Conservation (phyloP, 2,797 vertebrate species). For the Chaetophractus vellerosus region DNA sequence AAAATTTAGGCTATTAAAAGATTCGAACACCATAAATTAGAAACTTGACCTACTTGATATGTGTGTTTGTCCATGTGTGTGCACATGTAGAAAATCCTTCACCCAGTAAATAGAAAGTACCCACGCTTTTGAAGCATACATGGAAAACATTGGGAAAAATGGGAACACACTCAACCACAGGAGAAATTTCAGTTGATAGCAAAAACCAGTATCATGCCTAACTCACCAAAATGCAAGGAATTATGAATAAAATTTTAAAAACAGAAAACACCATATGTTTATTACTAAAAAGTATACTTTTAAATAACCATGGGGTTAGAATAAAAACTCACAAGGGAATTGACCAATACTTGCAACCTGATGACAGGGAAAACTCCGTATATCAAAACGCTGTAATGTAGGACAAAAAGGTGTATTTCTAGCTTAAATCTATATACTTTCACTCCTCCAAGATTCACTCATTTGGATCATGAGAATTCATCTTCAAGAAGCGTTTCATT, state of each 20-base stretch:
- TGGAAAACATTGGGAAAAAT: neutral
- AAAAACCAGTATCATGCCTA: neutral
- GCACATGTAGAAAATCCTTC: neutral
- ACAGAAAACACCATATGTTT: neutral
- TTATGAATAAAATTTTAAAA: neutral
- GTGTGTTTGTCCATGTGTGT: neutral
- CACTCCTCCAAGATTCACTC: too few relatives aligned
- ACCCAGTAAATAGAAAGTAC: neutral
- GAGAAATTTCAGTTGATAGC: neutral
- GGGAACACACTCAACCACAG: neutral
- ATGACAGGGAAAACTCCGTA: neutral
- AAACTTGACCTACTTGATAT: neutral
- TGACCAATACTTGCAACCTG: conserved; percentile 10
- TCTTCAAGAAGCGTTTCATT: neutral
- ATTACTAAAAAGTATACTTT: neutral
- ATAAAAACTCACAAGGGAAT: neutral
- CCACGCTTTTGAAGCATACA: neutral
- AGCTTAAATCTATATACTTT: neutral
- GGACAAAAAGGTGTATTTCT: neutral
- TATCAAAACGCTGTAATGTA: neutral
- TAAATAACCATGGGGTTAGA: neutral
- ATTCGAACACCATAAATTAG: neutral
- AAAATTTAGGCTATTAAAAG: neutral
- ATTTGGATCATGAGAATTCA: neutral
- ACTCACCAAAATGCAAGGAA: neutral